Evolutionary conservation across 2,113 vertebrate genomes (phyloP).

Genomic region (Orycteropus afer): DNA sequence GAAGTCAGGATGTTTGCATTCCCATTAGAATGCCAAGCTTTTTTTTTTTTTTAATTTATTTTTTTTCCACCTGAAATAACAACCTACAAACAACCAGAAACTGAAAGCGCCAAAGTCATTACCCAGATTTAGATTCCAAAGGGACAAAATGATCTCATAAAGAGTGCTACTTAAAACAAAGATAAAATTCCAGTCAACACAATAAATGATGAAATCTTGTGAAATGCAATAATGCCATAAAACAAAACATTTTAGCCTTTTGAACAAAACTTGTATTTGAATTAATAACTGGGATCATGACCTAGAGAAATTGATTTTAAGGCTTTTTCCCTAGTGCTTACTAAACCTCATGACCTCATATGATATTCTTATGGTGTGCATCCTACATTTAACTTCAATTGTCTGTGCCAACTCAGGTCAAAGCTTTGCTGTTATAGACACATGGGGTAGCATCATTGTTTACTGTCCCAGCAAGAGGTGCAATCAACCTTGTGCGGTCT

Average conservation of each 20-base stretch:
- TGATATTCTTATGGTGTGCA: background rate
- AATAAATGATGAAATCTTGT: conserved; percentile 57
- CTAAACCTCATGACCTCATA: background rate
- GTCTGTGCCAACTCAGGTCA: background rate
- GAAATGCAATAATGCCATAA: conserved; percentile 52
- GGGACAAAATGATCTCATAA: conserved; percentile 62
- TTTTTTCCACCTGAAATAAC: conserved; percentile 5
- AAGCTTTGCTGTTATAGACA: background rate
- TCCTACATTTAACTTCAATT: background rate
- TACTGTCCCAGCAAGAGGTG: background rate
- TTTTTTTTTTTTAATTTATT: background rate
- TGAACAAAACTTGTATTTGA: conserved; percentile 24
- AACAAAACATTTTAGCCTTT: conserved; percentile 41
- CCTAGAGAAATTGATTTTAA: conserved; percentile 30
- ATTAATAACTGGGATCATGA: conserved; percentile 39
- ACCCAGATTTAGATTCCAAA: conserved; percentile 59
- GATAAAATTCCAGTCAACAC: conserved; percentile 53
- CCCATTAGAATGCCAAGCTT: conserved; percentile 33
- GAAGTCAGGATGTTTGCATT: conserved; percentile 57
- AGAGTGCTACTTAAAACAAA: conserved; percentile 55
- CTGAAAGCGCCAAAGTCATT: conserved; percentile 55
- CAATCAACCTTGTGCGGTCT: background rate
- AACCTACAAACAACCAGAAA: conserved; percentile 48
- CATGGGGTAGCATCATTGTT: background rate
- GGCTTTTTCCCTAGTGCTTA: background rate